phyloP scores from a whole-genome alignment of 92 coral and sea anemone species.

The Muricea muricata region DNA sequence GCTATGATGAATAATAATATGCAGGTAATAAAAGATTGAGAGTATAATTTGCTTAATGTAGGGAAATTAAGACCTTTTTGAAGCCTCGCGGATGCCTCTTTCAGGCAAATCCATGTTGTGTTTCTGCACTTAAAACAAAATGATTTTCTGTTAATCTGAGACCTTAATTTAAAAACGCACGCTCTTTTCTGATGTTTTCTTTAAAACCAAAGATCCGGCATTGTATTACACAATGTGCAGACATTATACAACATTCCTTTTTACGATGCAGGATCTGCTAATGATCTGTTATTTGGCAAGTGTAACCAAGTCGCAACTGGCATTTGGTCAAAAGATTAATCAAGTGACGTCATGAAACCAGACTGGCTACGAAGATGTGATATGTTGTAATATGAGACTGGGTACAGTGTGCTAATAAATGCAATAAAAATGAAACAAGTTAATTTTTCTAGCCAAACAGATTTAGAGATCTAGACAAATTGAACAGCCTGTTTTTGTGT shows the following conservation, averaged over 20 bases:
- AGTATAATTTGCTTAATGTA: neutral
- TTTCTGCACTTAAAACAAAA: no score
- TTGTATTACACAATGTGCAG: neutral
- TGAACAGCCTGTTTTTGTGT: neutral
- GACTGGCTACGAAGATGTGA: neutral
- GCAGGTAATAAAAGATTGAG: slow-evolving; percentile 71
- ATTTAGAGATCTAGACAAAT: neutral
- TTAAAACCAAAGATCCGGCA: neutral
- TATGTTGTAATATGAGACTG: neutral
- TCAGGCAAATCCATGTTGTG: no score
- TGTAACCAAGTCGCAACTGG: slow-evolving; percentile 86
- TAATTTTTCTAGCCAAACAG: neutral
- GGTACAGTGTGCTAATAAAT: neutral
- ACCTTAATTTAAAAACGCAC: no score
- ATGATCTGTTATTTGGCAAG: slow-evolving; percentile 94
- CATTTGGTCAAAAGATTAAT: slow-evolving; percentile 92
- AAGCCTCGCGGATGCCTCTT: no score
- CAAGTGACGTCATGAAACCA: slow-evolving; percentile 18
- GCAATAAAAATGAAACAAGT: neutral
- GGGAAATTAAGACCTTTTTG: neutral
- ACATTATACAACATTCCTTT: neutral
- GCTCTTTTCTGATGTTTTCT: no score
- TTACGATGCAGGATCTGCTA: slow-evolving; percentile 77
- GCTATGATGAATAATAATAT: slow-evolving; percentile 96
- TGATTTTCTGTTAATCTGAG: no score